Percentiles rank a stretch among this genome's conserved stretches.
phyloP scores from a whole-genome alignment of 2,113 vertebrate species.

The Callithrix jacchus region DNA sequence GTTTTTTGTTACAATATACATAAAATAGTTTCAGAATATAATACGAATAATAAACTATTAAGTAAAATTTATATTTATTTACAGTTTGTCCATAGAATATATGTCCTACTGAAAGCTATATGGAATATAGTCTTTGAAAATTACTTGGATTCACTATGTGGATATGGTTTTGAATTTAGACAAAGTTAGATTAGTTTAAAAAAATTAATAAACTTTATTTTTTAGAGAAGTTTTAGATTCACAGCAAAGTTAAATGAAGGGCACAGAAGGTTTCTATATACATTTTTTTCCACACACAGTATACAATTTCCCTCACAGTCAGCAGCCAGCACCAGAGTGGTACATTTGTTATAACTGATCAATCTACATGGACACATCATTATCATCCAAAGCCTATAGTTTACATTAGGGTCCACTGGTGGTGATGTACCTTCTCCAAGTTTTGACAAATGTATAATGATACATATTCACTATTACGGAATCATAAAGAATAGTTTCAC shows the following conservation, averaged over 20 bases:
- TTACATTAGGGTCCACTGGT: too few species aligned
- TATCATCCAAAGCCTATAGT: too few species aligned
- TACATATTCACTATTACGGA: too few species aligned
- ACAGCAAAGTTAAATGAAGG: too few species aligned
- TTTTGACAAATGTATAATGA: too few species aligned
- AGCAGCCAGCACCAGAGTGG: not conserved
- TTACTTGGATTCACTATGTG: not conserved
- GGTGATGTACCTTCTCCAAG: too few species aligned
- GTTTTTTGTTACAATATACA: too few species aligned
- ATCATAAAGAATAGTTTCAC: too few species aligned
- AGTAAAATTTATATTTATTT: not conserved
- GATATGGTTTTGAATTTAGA: not conserved
- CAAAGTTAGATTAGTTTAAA: not conserved
- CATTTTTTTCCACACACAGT: not conserved
- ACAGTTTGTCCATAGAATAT: not conserved
- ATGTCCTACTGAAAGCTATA: not conserved
- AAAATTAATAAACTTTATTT: not conserved
- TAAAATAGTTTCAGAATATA: too few species aligned
- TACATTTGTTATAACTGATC: not conserved
- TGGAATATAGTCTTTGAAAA: not conserved
- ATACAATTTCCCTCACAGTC: not conserved
- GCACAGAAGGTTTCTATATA: not conserved
- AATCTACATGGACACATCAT: not conserved
- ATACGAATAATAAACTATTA: not conserved
- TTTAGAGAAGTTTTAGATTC: too few species aligned